Base-by-base conservation (phyloP, 2,888 invertebrate genomes). In the Napeogenes sylphis region DNA sequence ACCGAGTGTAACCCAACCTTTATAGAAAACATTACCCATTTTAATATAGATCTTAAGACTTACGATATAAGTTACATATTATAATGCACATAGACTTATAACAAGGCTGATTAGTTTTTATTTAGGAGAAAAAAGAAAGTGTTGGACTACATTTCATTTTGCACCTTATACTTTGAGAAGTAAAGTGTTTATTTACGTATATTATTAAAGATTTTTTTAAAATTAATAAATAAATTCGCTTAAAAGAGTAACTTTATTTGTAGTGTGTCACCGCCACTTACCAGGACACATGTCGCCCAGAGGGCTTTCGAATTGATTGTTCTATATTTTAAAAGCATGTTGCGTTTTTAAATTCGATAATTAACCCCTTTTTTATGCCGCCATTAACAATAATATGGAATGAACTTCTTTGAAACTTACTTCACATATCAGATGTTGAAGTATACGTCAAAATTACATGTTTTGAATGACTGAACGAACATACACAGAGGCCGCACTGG, bases 251-350 rank as follows among this genome's bases (percentile, higher is more conserved):
- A 86, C 85, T 83, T 78, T 89, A 89, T 89, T 90, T 89, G 87
- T 88, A 83, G 83, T 83, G 87, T 90, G 90, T 90, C 90, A 87
- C 87, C 86, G 81, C 86, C 88, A 89, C 90, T 90, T 88, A 84
- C 82, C 80, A 78, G 80, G 89, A 88, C 90, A 90, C 90, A 90
- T 90, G 90, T 90, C 90, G 87, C 83, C 81, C 84, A 67, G 71
- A 90, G 90, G 82, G 86, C 81, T 83, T 82, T 88, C 76, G 74
- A 82, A 73, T 80, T 80, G 78, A 81, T 86, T 87, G 82, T 85
- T 78, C 73, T 71, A 71, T 67, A 74, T 76, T 77, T 74, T 74
- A 71, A 76, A 71, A 71, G 67, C 62, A 70, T 79, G 78, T 73
- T 73, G 72, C 73, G 74, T 76, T 75, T 76, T 75, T 71, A 63